Conservation (phyloP, 2,113 vertebrate species). For the Nycticorax nycticorax region DNA sequence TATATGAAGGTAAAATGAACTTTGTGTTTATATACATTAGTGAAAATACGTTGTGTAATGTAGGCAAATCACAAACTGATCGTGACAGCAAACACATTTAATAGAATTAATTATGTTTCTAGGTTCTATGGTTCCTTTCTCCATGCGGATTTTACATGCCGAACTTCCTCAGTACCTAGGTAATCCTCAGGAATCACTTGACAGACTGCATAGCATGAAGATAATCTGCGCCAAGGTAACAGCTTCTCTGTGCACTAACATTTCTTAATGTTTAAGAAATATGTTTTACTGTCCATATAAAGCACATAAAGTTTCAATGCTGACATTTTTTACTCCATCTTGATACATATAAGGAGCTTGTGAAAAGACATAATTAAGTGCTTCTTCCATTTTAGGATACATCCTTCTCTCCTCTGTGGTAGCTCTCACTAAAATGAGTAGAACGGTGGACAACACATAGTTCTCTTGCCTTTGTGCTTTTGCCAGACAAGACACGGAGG, state of each 20-base stretch:
- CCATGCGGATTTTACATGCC: slow-evolving; percentile 92
- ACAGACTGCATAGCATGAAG: slow-evolving; percentile 91
- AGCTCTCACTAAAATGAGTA: not conserved
- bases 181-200: slow-evolving; percentile 92
- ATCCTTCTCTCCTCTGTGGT: not conserved
- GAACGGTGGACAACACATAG: not conserved
- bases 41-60: not conserved
- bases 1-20: not conserved
- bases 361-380: not conserved
- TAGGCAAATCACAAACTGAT: not conserved
- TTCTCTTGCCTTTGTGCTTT: not conserved
- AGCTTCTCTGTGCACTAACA: not conserved
- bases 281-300: not conserved
- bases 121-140: slow-evolving; percentile 99
- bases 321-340: not conserved
- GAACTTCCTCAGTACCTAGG: slow-evolving; percentile 95
- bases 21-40: not conserved
- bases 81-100: not conserved
- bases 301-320: not conserved
- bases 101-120: not conserved
- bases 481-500: not conserved
- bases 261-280: not conserved
- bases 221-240: slow-evolving; percentile 88
- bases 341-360: not conserved
- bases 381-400: not conserved